phyloP scores from a whole-genome alignment of 2,113 vertebrate species.

The Stictonetta naevosa region DNA sequence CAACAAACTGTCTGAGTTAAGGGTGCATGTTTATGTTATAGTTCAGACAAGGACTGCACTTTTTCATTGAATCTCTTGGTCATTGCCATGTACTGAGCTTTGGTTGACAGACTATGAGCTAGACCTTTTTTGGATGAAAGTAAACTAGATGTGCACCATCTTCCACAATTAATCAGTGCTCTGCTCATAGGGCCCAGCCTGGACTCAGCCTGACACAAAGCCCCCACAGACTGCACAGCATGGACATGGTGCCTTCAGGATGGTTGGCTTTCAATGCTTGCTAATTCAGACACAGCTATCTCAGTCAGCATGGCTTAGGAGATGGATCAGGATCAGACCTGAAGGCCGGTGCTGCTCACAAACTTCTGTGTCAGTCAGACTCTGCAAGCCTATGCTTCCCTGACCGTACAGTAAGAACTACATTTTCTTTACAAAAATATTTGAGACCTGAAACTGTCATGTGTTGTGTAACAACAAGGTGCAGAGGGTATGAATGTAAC shows the following conservation, averaged over 20 bases:
- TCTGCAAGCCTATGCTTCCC: not conserved
- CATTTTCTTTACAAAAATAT: not conserved
- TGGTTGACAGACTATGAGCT: not conserved
- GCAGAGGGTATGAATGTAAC: not conserved
- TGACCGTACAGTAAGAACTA: not conserved
- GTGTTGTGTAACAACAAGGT: accelerated
- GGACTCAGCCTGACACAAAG: not conserved
- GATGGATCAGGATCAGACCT: no score
- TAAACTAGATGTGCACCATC: not conserved
- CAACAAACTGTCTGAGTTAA: not conserved
- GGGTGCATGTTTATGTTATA: not conserved
- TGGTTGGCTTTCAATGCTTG: not conserved
- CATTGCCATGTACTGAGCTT: accelerated
- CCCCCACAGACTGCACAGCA: not conserved
- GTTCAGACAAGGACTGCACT: not conserved
- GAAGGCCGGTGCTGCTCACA: not conserved
- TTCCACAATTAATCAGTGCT: not conserved
- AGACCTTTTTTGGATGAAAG: not conserved
- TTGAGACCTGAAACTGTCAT: not conserved
- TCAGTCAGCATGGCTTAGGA: not conserved
- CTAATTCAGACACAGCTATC: not conserved
- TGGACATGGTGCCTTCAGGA: not conserved
- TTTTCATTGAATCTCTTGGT: not conserved
- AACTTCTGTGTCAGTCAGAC: not conserved
- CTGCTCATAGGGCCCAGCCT: not conserved